Conservation (phyloP, 2,113 vertebrate genomes). For the Thamnaconus septentrionalis region DNA sequence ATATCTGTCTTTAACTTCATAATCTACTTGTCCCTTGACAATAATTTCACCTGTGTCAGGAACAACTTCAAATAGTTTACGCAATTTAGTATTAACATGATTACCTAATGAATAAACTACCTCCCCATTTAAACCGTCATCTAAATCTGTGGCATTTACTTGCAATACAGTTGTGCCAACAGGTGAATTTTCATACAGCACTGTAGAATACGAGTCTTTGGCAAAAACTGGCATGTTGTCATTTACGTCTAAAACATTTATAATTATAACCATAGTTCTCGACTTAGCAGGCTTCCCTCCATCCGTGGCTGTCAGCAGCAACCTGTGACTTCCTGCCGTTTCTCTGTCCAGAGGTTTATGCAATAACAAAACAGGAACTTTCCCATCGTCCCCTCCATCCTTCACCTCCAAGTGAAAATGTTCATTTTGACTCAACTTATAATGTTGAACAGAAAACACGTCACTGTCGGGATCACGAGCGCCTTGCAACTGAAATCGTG, state of each 20-base stretch:
- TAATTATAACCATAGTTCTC: slow-evolving; percentile 32
- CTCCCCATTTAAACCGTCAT: slow-evolving; percentile 59
- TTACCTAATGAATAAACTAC: slow-evolving; percentile 41
- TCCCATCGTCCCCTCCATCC: slow-evolving; percentile 48
- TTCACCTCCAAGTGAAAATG: slow-evolving; percentile 56
- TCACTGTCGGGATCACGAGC: slow-evolving; percentile 61
- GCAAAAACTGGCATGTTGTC: slow-evolving; percentile 62
- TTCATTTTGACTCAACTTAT: slow-evolving; percentile 60
- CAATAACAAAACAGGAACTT: slow-evolving; percentile 51
- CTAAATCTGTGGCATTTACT: slow-evolving; percentile 56
- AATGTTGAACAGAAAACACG: slow-evolving; percentile 50
- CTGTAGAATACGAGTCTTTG: slow-evolving; percentile 42
- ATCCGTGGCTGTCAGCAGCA: slow-evolving; percentile 60
- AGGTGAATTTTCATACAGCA: slow-evolving; percentile 46
- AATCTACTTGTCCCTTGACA: slow-evolving; percentile 49
- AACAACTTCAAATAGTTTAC: slow-evolving; percentile 24
- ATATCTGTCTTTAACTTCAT: slow-evolving; percentile 43
- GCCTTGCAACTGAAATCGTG: slow-evolving; percentile 57
- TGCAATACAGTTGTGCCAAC: slow-evolving; percentile 30
- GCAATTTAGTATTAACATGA: slow-evolving; percentile 7
- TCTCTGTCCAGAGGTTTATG: slow-evolving; percentile 58
- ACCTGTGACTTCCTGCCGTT: slow-evolving; percentile 5
- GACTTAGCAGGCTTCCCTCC: slow-evolving; percentile 55
- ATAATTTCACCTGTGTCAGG: slow-evolving; percentile 43
- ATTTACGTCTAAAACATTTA: slow-evolving; percentile 57